phyloP scores from a whole-genome alignment of 2,113 vertebrate genomes.

The Nycticryphes semicollaris region DNA sequence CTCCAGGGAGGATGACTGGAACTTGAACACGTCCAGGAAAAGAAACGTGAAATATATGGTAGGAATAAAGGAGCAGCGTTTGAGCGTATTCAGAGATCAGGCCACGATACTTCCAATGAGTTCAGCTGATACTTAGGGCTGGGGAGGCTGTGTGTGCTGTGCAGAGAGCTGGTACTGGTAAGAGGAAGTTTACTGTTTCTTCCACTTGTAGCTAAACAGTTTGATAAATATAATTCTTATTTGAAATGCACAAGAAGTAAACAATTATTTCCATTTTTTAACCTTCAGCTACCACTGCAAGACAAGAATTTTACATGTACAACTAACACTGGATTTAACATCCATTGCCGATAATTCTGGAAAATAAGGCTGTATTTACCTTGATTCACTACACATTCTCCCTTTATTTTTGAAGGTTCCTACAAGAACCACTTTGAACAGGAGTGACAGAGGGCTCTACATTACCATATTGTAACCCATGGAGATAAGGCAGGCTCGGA shows the following conservation, averaged over 20 bases:
- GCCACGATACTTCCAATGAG: neutral
- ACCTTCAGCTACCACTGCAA: neutral
- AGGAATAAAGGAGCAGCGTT: neutral
- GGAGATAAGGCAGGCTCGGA: constrained; percentile 99
- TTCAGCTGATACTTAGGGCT: neutral
- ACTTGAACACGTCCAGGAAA: neutral
- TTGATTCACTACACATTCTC: constrained; percentile 6
- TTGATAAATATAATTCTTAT: neutral
- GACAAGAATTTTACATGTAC: neutral
- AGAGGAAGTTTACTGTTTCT: neutral
- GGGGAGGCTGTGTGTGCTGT: neutral
- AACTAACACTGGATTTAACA: neutral
- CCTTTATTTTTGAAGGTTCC: constrained; percentile 1
- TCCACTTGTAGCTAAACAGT: neutral
- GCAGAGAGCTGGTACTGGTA: neutral
- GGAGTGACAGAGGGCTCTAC: constrained; percentile 70
- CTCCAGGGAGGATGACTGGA: neutral
- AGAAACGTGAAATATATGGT: neutral
- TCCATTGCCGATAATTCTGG: neutral
- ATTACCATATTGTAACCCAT: constrained; percentile 96
- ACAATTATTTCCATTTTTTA: neutral
- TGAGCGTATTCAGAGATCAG: neutral
- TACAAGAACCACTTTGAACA: constrained; percentile 52
- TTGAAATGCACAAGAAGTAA: neutral
- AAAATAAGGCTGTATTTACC: constrained; percentile 50